Evolutionary conservation across 2,888 invertebrate genomes (phyloP).

Genomic region (Nomada fucata): DNA sequence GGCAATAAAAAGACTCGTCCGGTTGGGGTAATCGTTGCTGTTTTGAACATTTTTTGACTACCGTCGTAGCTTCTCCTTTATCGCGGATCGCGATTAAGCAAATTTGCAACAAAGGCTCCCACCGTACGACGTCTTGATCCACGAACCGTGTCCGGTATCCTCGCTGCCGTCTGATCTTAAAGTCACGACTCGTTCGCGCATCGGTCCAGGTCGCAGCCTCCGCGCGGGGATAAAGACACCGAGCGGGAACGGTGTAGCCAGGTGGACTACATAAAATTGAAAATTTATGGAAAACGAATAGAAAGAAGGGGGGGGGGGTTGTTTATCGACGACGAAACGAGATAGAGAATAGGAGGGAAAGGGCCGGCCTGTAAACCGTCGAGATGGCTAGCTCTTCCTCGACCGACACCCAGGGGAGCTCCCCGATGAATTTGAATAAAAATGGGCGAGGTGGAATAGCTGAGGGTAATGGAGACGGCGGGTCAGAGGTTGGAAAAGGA

Average conservation of each 20-base stretch:
- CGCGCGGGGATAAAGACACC: slow-evolving; percentile 34
- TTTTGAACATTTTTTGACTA: too few species aligned
- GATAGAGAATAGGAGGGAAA: slow-evolving; percentile 10
- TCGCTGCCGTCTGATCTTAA: too few species aligned
- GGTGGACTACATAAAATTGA: slow-evolving; percentile 80
- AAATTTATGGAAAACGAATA: slow-evolving; percentile 82
- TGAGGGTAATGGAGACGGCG: background rate
- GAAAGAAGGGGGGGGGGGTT: slow-evolving; percentile 53
- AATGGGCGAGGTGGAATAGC: slow-evolving; percentile 60
- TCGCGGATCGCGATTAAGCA: too few species aligned
- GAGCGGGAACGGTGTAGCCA: slow-evolving; percentile 23
- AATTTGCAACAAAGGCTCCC: too few species aligned
- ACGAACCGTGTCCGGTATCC: too few species aligned
- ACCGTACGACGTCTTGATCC: too few species aligned
- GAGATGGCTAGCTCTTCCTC: slow-evolving; percentile 33
- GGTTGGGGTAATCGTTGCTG: too few species aligned
- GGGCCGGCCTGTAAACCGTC: slow-evolving; percentile 23
- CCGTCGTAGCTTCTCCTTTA: too few species aligned
- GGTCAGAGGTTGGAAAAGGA: slow-evolving; percentile 34
- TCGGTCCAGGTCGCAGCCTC: too few species aligned
- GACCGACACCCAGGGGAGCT: slow-evolving; percentile 46
- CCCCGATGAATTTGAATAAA: slow-evolving; percentile 74
- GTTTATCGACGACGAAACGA: slow-evolving; percentile 24
- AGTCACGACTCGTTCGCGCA: too few species aligned
- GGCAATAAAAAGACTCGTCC: background rate